Percentiles rank a stretch among this genome's conserved stretches.
Conservation (phyloP, 2,888 invertebrate species). For the Busseola fusca region DNA sequence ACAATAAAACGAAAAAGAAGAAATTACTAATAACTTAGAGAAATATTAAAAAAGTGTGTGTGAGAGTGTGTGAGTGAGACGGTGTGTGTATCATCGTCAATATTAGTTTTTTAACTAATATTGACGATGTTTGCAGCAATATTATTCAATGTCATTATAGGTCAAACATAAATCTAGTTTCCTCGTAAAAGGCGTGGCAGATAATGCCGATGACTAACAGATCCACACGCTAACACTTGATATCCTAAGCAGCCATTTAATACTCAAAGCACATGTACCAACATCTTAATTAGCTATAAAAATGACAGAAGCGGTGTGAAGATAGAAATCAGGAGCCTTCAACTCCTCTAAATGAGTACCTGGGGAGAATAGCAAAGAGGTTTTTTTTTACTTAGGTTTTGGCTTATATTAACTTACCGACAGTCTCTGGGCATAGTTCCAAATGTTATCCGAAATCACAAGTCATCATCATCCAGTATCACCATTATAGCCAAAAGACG, state of each 20-base stretch:
- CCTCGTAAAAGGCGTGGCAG: background rate
- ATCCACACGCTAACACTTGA: background rate
- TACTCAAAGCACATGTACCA: conserved; percentile 28
- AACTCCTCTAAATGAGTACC: conserved; percentile 10
- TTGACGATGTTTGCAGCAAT: too few relatives aligned
- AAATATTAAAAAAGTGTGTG: too few relatives aligned
- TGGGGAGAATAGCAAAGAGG: conserved; percentile 14
- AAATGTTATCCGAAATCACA: too few relatives aligned
- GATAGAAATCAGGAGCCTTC: conserved; percentile 34
- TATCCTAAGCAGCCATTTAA: conserved; percentile 9
- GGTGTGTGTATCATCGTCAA: too few relatives aligned
- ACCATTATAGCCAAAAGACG: too few relatives aligned
- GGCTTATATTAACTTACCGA: background rate
- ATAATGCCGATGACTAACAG: conserved; percentile 9
- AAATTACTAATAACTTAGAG: too few relatives aligned
- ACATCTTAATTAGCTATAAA: conserved; percentile 49
- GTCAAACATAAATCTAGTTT: conserved; percentile 2
- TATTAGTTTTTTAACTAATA: too few relatives aligned
- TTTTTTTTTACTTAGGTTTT: background rate
- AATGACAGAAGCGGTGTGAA: conserved; percentile 26
- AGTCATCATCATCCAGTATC: too few relatives aligned
- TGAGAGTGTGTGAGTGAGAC: too few relatives aligned
- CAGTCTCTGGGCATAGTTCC: background rate
- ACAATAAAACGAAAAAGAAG: too few relatives aligned
- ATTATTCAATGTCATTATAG: too few relatives aligned